Conservation (phyloP, 2,113 vertebrate species). For the Carassius carassius region DNA sequence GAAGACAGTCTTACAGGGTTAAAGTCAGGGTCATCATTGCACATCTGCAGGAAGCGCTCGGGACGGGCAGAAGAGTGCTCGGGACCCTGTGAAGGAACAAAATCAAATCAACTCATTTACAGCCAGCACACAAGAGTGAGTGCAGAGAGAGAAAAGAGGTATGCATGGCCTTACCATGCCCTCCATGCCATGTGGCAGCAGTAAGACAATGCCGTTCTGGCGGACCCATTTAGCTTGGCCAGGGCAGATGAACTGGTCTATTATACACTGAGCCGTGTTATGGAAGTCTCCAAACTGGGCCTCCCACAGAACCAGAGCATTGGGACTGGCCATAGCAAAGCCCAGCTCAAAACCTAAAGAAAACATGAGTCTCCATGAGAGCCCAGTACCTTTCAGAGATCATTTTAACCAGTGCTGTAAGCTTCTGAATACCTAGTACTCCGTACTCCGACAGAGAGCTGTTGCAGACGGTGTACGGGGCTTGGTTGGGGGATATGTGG, state of each 20-base stretch:
- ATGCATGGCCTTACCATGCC: conserved; percentile 74
- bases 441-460: conserved; percentile 96
- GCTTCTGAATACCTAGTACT: conserved; percentile 76
- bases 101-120: neutral
- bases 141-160: neutral
- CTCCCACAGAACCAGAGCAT: conserved; percentile 83
- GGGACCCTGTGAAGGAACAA: conserved; percentile 79
- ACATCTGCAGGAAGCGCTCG: conserved; percentile 97
- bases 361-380: neutral
- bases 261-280: conserved; percentile 83
- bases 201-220: conserved; percentile 81
- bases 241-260: conserved; percentile 83
- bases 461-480: conserved; percentile 96
- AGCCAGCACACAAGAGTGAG: neutral
- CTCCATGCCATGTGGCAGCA: conserved; percentile 78
- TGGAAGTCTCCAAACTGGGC: conserved; percentile 83
- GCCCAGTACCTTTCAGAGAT: neutral
- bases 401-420: neutral
- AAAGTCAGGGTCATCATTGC: conserved; percentile 93
- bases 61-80: conserved; percentile 97
- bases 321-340: conserved; percentile 86
- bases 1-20: conserved; percentile 81
- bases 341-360: conserved; percentile 68
- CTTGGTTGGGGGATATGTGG: conserved; percentile 91
- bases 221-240: conserved; percentile 85